Evolutionary conservation across 2,113 vertebrate species (phyloP).

Genomic region (Oryzias woworae): DNA sequence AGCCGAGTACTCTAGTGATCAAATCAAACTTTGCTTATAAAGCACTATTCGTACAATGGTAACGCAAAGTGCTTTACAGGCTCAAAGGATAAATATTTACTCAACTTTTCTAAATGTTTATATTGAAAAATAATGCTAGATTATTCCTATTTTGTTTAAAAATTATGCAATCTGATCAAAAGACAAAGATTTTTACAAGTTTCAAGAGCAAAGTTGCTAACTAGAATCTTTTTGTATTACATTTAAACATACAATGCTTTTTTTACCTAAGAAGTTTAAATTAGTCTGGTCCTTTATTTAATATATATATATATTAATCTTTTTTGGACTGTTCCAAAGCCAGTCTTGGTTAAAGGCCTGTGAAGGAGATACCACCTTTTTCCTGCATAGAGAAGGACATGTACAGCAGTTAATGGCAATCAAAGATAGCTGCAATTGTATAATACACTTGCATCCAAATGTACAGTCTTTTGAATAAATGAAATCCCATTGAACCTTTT

Average conservation of each 20-base stretch:
- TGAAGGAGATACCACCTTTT: constrained; percentile 75
- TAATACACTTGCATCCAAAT: constrained; percentile 56
- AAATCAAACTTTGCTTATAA: too few relatives aligned
- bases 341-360: constrained; percentile 76
- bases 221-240: not conserved
- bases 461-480: constrained; percentile 24
- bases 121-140: too few relatives aligned
- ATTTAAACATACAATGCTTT: not conserved
- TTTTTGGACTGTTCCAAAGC: constrained; percentile 49
- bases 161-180: too few relatives aligned
- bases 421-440: constrained; percentile 41
- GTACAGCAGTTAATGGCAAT: constrained; percentile 57
- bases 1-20: too few relatives aligned
- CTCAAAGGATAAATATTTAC: too few relatives aligned
- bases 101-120: too few relatives aligned
- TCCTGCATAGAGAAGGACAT: constrained; percentile 61
- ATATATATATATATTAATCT: not conserved
- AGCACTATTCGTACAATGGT: too few relatives aligned
- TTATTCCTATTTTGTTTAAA: too few relatives aligned
- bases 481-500: not conserved
- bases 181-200: too few relatives aligned
- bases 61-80: too few relatives aligned
- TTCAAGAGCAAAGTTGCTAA: too few relatives aligned
- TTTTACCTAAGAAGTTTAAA: not conserved
- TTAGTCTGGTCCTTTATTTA: not conserved